Base-by-base conservation (phyloP, 1,140 invertebrate species). In the Vollenhovia emeryi region DNA sequence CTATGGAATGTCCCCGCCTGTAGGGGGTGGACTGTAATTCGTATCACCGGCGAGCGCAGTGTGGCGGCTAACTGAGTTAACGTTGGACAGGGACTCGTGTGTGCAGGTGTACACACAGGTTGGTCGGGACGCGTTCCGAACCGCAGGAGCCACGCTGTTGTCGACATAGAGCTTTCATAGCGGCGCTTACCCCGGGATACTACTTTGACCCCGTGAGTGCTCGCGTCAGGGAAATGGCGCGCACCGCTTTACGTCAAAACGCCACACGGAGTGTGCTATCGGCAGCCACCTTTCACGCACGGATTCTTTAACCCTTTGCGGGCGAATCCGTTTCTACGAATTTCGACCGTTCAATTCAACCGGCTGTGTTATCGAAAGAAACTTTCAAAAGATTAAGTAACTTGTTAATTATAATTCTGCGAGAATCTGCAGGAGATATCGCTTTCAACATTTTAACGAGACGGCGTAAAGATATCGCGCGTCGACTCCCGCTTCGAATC, bases 51-150 rank as follows among this genome's bases (percentile, higher is more conserved):
- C 50, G 68, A 74, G 68, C 84, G 84, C 69, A 30, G 57, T 69
- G 88, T 86, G 66, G 50, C 85, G 64, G n/a, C 71, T 89, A 90
- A 90, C 86, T 87, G 75, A 84, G 85, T 90, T 90, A 90, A 50
- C 18, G 68, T 64, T 60, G 71, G 78, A 62, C 71, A 55, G 27
- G 30, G 21, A n/a, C 71, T 33, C 59, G 59, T 73, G 73, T 68
- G 40, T 74, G 71, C 62, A 50, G 76, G 76, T 69, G 30, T 66
- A 78, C 27, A 52, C 36, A 79, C 50, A 60, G 76, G 62, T 74
- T 45, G 64, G 30, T 8, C 33, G 62, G 52, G 21, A 33, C 45
- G 40, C n/a, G 50, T 52, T 64, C 6, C 21, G 36, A 45, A 79
- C 66, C 40, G 64, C 88, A 86, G 79, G 74, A 73, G 36, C 85